phyloP scores from a whole-genome alignment of 2,888 invertebrate species.

The Laothoe populi region DNA sequence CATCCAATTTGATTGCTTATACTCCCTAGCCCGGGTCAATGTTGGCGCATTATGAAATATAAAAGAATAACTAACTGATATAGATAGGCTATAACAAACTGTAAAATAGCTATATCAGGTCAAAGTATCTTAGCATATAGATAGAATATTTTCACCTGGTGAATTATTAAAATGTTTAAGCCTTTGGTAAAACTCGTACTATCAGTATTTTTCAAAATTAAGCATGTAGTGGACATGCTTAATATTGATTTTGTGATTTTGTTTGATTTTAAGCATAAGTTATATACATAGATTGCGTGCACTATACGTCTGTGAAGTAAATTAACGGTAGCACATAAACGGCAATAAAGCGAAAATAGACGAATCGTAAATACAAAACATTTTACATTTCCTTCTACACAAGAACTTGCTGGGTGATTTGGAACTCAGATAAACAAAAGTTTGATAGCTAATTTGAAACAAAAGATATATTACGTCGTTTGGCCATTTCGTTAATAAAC shows the following conservation, averaged over 20 bases:
- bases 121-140: no score
- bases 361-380: constrained; percentile 65
- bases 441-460: constrained; percentile 32
- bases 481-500: constrained; percentile 20
- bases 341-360: constrained; percentile 63
- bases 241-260: constrained; percentile 46
- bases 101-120: no score
- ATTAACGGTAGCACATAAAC: constrained; percentile 57
- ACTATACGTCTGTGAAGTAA: constrained; percentile 51
- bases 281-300: constrained; percentile 53
- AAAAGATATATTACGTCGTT: constrained; percentile 24
- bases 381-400: constrained; percentile 58
- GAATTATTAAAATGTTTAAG: no score
- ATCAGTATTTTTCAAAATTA: no score
- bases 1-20: constrained; percentile 33
- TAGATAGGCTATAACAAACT: neutral
- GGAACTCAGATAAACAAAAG: constrained; percentile 56
- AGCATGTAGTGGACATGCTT: no score
- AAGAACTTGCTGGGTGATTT: constrained; percentile 51
- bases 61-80: neutral
- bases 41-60: neutral
- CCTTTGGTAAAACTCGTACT: no score
- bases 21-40: neutral
- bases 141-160: no score
- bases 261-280: constrained; percentile 43